Percentiles rank a stretch among this genome's conserved stretches.
Evolutionary conservation across 30 jellyfish, hydroid and myxozoan genomes (phyloP).

Genomic region (Turritopsis dohrnii): DNA sequence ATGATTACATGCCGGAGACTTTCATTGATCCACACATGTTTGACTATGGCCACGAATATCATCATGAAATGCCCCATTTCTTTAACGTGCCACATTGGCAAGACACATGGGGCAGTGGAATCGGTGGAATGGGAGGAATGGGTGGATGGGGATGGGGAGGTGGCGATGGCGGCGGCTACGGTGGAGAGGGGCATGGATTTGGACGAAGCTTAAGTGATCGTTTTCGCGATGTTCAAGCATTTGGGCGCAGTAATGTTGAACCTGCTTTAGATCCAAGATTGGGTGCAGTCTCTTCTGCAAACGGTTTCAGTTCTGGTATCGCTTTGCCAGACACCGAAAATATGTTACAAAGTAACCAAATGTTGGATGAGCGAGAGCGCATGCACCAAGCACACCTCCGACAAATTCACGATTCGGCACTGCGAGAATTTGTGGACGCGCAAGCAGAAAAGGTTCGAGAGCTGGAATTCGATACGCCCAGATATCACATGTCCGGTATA

Average conservation of each 20-base stretch:
- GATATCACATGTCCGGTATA: conserved; percentile 39
- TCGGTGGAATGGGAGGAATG: conserved; percentile 12
- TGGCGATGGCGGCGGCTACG: conserved; percentile 16
- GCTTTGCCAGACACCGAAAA: conserved; percentile 81
- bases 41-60: conserved; percentile 33
- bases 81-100: conserved; percentile 53
- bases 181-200: conserved; percentile 14
- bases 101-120: conserved; percentile 51
- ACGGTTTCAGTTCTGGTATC: conserved; percentile 76
- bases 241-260: conserved; percentile 80
- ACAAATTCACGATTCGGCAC: conserved; percentile 21
- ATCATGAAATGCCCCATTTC: conserved; percentile 43
- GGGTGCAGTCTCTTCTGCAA: conserved; percentile 51
- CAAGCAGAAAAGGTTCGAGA: conserved; percentile 46
- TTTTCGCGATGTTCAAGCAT: conserved; percentile 24
- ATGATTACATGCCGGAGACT: conserved; percentile 24
- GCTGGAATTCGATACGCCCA: conserved; percentile 47
- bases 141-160: conserved; percentile 22
- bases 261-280: conserved; percentile 71
- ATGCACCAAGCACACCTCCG: conserved; percentile 16
- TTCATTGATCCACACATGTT: conserved; percentile 27
- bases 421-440: conserved; percentile 30
- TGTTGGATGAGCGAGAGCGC: conserved; percentile 26
- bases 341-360: not conserved
- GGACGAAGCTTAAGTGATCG: not conserved